A percentile compares a stretch with the other conserved stretches of the same genome.
These are phyloP conservation scores for Diarsia rubi DNA, from an alignment of 2,888 invertebrate species.

Conservation along the genomic window DNA sequence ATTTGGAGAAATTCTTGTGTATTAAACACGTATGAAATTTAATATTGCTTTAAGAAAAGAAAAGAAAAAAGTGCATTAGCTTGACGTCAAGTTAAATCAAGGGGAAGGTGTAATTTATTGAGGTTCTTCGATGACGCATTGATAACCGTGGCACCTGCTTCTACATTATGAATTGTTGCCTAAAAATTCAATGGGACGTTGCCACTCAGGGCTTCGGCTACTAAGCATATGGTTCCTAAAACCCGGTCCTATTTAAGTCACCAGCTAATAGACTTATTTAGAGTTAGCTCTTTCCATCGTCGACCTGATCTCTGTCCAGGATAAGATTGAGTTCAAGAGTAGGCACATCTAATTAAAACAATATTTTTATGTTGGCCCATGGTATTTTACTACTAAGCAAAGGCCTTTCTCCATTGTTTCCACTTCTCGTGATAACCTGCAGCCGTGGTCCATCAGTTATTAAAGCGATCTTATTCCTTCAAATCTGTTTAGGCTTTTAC, in stretches of 20 bases:
- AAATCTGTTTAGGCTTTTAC: not conserved
- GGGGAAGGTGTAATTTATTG: conserved; percentile 50
- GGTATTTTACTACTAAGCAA: not conserved
- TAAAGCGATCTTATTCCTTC: not conserved
- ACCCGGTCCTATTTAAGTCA: too few species aligned
- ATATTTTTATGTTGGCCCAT: not conserved
- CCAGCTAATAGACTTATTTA: too few species aligned
- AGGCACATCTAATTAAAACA: too few species aligned
- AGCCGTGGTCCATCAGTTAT: not conserved
- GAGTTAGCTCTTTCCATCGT: too few species aligned
- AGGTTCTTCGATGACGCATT: conserved; percentile 36
- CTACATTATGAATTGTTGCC: conserved; percentile 27
- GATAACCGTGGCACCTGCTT: conserved; percentile 31
- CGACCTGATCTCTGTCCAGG: too few species aligned
- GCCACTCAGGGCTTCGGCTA: conserved; percentile 5
- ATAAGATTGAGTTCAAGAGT: too few species aligned
- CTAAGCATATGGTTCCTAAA: conserved; percentile 9
- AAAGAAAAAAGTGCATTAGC: conserved; percentile 33
- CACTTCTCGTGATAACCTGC: not conserved
- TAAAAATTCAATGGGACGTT: conserved; percentile 20
- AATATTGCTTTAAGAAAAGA: conserved; percentile 17
- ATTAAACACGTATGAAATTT: conserved; percentile 15
- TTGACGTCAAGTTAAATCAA: conserved; percentile 36
- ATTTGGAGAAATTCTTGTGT: conserved; percentile 17
- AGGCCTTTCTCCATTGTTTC: not conserved